Evolutionary conservation across 2,113 vertebrate species (phyloP).

Genomic region (Peromyscus californicus): DNA sequence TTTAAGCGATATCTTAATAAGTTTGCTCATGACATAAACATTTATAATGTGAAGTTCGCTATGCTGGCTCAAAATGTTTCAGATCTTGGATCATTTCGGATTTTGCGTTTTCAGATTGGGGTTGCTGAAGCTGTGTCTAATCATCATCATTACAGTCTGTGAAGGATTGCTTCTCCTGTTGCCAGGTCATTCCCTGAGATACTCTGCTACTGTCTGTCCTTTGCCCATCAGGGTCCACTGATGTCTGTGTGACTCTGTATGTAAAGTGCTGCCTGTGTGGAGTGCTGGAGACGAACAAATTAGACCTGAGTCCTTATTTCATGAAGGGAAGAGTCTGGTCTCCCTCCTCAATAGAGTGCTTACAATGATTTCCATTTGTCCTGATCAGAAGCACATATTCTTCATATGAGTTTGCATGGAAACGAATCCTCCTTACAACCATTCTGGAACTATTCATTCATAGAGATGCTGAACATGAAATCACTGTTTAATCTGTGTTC

Average conservation of each 20-base stretch:
- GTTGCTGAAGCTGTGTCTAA: not conserved
- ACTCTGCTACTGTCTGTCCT: not conserved
- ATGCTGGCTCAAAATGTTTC: not conserved
- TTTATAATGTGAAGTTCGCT: not conserved
- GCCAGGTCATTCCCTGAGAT: not conserved
- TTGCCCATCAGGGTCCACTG: not conserved
- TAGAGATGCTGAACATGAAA: not conserved
- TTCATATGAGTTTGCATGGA: not conserved
- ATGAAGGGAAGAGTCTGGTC: not conserved
- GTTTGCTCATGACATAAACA: not conserved
- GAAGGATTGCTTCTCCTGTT: not conserved
- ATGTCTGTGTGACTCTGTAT: not conserved
- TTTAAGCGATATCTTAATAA: not conserved
- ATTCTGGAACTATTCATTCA: not conserved
- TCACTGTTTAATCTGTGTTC: not conserved
- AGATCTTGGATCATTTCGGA: not conserved
- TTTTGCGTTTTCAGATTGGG: not conserved
- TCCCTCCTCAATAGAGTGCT: not conserved
- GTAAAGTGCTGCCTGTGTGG: not conserved
- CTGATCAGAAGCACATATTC: not conserved
- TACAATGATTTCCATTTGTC: not conserved
- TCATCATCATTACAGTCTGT: not conserved
- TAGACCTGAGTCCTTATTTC: not conserved
- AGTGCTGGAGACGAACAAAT: not conserved
- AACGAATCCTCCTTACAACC: not conserved